These are phyloP conservation scores for Saccostrea echinata DNA, from an alignment of 1,140 invertebrate species.

Conservation along the genomic window DNA sequence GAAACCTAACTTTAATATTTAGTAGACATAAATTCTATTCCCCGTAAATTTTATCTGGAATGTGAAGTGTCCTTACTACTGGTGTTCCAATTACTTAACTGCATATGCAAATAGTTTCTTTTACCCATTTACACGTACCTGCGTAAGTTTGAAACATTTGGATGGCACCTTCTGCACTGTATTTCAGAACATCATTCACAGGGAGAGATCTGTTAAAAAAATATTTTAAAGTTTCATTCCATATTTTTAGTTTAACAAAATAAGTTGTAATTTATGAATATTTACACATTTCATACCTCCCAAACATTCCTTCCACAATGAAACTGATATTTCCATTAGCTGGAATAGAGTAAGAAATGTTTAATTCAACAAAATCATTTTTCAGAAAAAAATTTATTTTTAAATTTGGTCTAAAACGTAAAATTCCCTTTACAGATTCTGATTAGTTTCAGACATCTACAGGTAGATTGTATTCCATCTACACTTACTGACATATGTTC, in stretches of 20 bases:
- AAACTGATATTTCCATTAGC: slow-evolving; percentile 14
- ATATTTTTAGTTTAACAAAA: neutral
- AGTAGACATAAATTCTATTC: no score
- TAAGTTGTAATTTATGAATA: neutral
- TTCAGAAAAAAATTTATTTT: neutral
- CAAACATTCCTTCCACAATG: slow-evolving; percentile 24
- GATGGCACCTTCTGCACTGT: neutral
- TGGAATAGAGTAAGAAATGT: neutral
- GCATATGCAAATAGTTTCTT: no score
- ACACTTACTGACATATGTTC: slow-evolving; percentile 36
- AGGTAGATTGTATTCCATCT: neutral
- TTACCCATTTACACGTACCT: neutral
- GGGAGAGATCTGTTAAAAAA: slow-evolving; percentile 4
- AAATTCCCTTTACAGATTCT: no score
- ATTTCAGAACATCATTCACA: neutral
- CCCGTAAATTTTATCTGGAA: no score
- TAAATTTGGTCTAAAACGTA: neutral
- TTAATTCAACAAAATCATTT: neutral
- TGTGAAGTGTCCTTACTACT: no score
- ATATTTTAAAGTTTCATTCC: neutral
- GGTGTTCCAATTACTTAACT: no score
- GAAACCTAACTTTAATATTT: no score
- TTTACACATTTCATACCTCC: neutral
- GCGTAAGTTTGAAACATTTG: slow-evolving; percentile 42
- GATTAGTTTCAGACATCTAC: no score